A percentile compares a stretch with the other conserved stretches of the same genome.
Conservation (phyloP, 2,797 vertebrate genomes). For the Tragelaphus oryx region DNA sequence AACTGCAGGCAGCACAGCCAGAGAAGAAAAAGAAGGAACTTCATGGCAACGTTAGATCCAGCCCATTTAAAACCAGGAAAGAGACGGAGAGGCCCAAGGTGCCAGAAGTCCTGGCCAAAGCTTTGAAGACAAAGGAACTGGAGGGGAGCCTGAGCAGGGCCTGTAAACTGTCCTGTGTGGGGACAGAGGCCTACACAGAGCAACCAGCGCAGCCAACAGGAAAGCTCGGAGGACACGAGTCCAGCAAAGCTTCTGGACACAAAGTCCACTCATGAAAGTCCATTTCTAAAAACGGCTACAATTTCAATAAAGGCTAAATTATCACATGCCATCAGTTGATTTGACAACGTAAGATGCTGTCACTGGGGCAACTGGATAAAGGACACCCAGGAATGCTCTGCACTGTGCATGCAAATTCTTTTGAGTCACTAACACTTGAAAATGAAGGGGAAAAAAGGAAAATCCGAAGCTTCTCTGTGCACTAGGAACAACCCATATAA, state of each 20-base stretch:
- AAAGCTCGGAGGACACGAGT: rapidly evolving
- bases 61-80: neutral
- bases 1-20: neutral
- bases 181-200: neutral
- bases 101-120: neutral
- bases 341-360: neutral
- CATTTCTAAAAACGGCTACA: neutral
- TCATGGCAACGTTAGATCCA: neutral
- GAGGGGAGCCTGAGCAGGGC: neutral
- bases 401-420: neutral
- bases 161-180: rapidly evolving
- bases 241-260: neutral
- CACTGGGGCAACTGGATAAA: neutral
- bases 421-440: neutral
- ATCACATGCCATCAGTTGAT: rapidly evolving
- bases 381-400: neutral
- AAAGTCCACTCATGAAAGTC: rapidly evolving
- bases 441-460: neutral
- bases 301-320: neutral
- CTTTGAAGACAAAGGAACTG: too few species aligned
- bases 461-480: neutral
- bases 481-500: neutral
- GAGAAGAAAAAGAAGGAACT: too few species aligned
- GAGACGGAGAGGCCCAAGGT: neutral
- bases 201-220: neutral